phyloP scores from a whole-genome alignment of 1,140 invertebrate genomes.

The Caenorhabditis briggsae region DNA sequence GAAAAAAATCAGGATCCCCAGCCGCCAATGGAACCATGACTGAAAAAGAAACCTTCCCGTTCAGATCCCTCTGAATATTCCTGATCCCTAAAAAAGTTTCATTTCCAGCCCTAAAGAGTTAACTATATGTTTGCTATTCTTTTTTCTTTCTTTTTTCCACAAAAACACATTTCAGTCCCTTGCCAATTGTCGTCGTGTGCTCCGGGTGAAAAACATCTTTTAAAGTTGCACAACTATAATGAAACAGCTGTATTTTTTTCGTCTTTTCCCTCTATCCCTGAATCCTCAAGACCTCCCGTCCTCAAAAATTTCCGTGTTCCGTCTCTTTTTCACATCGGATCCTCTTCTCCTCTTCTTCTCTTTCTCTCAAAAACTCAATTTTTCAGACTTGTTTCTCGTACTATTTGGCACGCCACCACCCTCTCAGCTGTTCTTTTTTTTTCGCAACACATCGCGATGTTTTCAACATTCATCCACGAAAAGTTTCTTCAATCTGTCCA shows the following conservation, averaged over 20 bases:
- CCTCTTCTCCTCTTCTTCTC: conserved; percentile 44
- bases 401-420: conserved; percentile 40
- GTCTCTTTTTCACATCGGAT: background rate
- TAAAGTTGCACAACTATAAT: conserved; percentile 56
- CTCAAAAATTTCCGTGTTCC: conserved; percentile 36
- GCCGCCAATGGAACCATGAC: too few species aligned
- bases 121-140: conserved; percentile 35
- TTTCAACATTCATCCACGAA: conserved; percentile 53
- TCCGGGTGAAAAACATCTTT: conserved; percentile 53
- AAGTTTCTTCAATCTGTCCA: conserved; percentile 49
- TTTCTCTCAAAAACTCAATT: conserved; percentile 34
- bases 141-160: background rate
- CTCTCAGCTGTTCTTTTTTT: conserved; percentile 21
- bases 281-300: conserved; percentile 10
- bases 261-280: background rate
- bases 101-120: conserved; percentile 28
- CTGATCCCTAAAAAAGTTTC: background rate
- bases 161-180: conserved; percentile 53
- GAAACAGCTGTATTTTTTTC: conserved; percentile 51
- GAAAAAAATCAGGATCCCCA: too few species aligned
- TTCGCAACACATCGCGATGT: conserved; percentile 46
- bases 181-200: conserved; percentile 47
- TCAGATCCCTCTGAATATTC: background rate
- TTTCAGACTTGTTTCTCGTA: conserved; percentile 44
- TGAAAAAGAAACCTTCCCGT: background rate